A percentile compares a stretch with the other conserved stretches of the same genome.
Conservation (phyloP, 2,888 invertebrate genomes). For the Steinernema scapterisci region DNA sequence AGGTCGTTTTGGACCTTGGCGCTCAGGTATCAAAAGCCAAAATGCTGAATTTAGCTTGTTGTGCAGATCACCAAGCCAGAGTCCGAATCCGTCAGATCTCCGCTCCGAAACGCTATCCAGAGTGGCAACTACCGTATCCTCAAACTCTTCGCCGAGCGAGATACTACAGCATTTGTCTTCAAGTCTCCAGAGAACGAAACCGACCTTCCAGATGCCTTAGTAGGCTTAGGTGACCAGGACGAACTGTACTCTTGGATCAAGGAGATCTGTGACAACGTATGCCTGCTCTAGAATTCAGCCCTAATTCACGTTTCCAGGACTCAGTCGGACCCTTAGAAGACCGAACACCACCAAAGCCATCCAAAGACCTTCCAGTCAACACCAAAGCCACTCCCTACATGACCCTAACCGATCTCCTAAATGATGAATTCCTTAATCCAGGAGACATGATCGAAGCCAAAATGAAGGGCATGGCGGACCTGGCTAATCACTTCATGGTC, state of each 20-base stretch:
- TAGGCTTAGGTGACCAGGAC: not conserved
- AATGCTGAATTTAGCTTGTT: too few species aligned
- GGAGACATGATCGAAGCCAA: not conserved
- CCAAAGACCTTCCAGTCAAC: not conserved
- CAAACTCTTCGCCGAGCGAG: not conserved
- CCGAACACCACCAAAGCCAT: not conserved
- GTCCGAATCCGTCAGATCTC: not conserved
- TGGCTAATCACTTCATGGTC: constrained; percentile 6
- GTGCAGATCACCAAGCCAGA: too few species aligned
- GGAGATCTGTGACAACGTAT: not conserved
- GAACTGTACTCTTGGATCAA: not conserved
- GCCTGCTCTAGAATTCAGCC: not conserved
- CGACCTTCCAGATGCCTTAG: not conserved
- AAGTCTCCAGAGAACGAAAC: not conserved
- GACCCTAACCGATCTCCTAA: not conserved
- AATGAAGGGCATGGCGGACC: not conserved
- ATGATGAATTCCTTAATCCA: not conserved
- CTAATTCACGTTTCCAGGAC: not conserved
- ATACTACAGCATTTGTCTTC: not conserved
- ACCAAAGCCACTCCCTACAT: not conserved
- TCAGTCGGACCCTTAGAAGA: not conserved
- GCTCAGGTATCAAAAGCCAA: too few species aligned
- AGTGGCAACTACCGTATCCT: not conserved
- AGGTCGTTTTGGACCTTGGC: not conserved
- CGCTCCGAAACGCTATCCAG: not conserved